Conservation (phyloP, 2,113 vertebrate genomes). For the Orycteropus afer region DNA sequence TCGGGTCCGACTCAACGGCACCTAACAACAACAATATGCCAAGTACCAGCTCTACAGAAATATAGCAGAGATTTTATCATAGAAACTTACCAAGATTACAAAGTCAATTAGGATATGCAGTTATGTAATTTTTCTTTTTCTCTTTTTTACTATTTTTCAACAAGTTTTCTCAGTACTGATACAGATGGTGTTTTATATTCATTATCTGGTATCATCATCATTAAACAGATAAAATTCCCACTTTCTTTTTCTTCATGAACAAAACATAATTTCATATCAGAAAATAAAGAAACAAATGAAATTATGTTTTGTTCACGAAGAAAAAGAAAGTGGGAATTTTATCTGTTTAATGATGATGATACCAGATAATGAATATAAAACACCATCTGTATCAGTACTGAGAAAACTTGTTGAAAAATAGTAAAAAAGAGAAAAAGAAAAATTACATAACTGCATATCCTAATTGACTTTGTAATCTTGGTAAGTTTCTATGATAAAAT, state of each 20-base stretch:
- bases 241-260: conserved; percentile 22
- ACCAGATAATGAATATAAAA: neutral
- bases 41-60: neutral
- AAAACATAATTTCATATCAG: conserved; percentile 1
- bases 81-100: conserved; percentile 11
- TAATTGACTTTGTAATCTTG: neutral
- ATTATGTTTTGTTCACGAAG: no score
- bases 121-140: neutral
- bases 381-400: neutral
- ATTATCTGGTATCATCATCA: neutral
- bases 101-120: neutral
- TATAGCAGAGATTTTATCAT: neutral
- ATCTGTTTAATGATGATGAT: neutral
- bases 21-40: neutral
- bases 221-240: neutral
- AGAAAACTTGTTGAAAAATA: conserved; percentile 32
- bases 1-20: no score
- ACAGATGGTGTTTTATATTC: neutral
- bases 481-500: conserved; percentile 2
- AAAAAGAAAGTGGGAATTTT: neutral
- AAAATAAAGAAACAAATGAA: no score
- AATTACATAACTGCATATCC: neutral
- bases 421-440: neutral
- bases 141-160: conserved; percentile 11
- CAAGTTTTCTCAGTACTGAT: neutral